Base-by-base conservation (phyloP, 2,113 vertebrate species). In the Actenoides hombroni region DNA sequence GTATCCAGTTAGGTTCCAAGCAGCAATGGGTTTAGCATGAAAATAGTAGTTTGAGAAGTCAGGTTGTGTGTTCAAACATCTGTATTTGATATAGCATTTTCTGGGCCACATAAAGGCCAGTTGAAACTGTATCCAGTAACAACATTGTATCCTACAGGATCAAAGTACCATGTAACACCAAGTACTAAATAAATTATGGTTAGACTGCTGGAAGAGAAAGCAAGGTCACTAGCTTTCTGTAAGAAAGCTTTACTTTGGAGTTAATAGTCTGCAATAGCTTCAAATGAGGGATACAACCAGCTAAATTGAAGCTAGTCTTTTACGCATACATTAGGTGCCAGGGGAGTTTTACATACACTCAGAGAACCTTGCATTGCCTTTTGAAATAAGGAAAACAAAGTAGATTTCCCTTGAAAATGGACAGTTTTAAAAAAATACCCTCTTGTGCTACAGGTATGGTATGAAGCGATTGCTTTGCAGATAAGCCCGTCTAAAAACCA, bases 231-330 rank as follows among this genome's bases (percentile, higher is more conserved):
- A 53, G 40, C 65, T 91, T 65, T 76, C 80, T 65, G 0, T 65
- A 46, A 76, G 77, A 86, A 82, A 82, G 61, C 80, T 92, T 94
- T 76, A 17, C 61, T 88, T 92, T 54, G 63, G 53, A 95, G 65
- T 91, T 96, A 95, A 95, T 91, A 92, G 83, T 40, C 44, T 96
- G 74, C 33, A 42, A 48, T 54, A 87, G n/a, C 49, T 91, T 82
- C 81, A 96, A 94, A 96, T 29, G 44, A 93, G 31, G 77, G 57
- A 91, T 92, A 44, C 61, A 76, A 74, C 16, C 11, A 61, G 46
- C 76, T 92, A 73, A 92, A 95, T 40, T 76, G 77, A 86, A 90
- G 60, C 16, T 46, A 57, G 69, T 44, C 44, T 91, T 90, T 93
- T 69, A 61, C 78, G 65, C 65, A 73, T 73, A 65, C 9, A 73